Evolutionary conservation across 2,888 invertebrate species (phyloP).

Genomic region (Watsonalla binaria): DNA sequence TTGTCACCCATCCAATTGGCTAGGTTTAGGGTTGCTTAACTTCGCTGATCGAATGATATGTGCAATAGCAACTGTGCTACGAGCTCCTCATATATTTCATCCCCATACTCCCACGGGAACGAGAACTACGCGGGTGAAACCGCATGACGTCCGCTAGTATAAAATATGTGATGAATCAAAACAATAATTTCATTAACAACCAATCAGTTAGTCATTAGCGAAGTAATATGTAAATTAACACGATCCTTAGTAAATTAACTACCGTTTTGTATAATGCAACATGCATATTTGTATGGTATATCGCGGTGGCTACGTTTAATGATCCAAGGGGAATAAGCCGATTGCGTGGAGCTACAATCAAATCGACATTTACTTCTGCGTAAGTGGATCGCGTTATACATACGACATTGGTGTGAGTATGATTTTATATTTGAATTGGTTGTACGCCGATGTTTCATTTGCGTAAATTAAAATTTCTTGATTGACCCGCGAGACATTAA

Average conservation of each 20-base stretch:
- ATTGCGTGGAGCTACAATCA: slow-evolving; percentile 46
- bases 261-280: slow-evolving; percentile 12
- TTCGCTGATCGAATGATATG: too few relatives aligned
- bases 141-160: too few relatives aligned
- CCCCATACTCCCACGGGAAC: too few relatives aligned
- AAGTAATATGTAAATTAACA: background rate
- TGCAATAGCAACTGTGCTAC: too few relatives aligned
- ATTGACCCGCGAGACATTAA: too few relatives aligned
- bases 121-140: too few relatives aligned
- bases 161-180: too few relatives aligned
- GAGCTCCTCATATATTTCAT: too few relatives aligned
- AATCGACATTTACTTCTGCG: slow-evolving; percentile 42
- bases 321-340: slow-evolving; percentile 29
- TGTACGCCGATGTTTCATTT: too few relatives aligned
- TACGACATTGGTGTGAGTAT: slow-evolving; percentile 4
- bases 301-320: background rate
- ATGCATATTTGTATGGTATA: slow-evolving; percentile 4
- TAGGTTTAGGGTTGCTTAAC: too few relatives aligned
- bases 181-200: background rate
- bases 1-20: too few relatives aligned
- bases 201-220: background rate
- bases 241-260: slow-evolving; percentile 4
- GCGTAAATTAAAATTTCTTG: too few relatives aligned
- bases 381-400: slow-evolving; percentile 35
- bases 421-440: background rate